Evolutionary conservation across 2,797 vertebrate species (phyloP), one percentile per base, ranked within the genome.

Genomic region (Anniella stebbinsi): DNA sequence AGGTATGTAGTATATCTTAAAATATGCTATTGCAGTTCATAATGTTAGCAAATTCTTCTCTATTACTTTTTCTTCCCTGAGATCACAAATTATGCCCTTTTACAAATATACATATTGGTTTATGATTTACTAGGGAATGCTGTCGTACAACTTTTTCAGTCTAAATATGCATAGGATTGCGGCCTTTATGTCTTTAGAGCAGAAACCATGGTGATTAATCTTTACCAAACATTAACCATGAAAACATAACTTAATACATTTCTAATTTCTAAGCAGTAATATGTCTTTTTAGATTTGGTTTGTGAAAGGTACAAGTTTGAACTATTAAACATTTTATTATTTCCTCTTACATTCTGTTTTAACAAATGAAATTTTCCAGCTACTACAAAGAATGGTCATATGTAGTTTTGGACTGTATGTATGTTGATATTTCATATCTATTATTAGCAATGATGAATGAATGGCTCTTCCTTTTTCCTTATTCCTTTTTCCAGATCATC

Each of bases 1-100:
- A 96, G 92, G 92, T 95, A 95, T 88, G 63, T 95, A 54, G 92
- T 96, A 91, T 96, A 95, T 96, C 86, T 89, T 21, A 96, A 97
- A 89, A 95, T 94, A 88, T 48, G 70, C 94, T 96, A 76, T 66
- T 91, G 77, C 87, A 95, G 96, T 94, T 94, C 89, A 94, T 93
- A 92, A 92, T 95, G 80, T 94, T 94, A 92, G 93, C 93, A 88
- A 85, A 70, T 94, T 94, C 90, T 96, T 93, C 80, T 88, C 36
- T 95, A 91, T 85, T 92, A 92, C 93, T 86, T 92, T 95, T 92
- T 89, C 90, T 91, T 94, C 88, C 95, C 90, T 95, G 88, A 89
- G 93, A 94, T 93, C 88, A 92, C 95, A 96, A 95, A 94, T 94
- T 87, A 33, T 91, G 38, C 83, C 83, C 72, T 86, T 87, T 90